Conservation (phyloP, 2,797 vertebrate genomes). For the Falco concolor region DNA sequence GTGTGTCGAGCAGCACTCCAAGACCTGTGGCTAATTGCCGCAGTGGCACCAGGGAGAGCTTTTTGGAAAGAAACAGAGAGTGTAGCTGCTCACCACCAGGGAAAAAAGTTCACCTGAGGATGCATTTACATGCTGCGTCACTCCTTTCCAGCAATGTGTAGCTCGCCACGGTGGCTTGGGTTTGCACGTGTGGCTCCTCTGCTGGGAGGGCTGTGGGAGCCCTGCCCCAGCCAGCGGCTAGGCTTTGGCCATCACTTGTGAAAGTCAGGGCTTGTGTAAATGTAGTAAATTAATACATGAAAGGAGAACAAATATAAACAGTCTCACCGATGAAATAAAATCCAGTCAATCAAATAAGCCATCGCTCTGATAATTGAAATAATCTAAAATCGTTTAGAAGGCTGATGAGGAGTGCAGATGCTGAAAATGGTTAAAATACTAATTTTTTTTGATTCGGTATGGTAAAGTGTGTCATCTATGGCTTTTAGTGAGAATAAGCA, state of each 20-base stretch:
- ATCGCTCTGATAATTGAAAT: background rate
- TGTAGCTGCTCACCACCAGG: background rate
- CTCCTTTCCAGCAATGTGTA: background rate
- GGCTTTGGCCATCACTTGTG: background rate
- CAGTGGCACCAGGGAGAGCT: background rate
- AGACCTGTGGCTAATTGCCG: rapidly evolving
- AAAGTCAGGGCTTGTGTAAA: background rate
- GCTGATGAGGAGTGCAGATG: background rate
- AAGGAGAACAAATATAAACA: background rate
- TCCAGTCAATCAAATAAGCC: background rate
- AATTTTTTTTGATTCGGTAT: background rate
- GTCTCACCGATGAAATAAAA: background rate
- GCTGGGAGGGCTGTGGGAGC: background rate
- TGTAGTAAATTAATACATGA: background rate
- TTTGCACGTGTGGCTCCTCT: background rate
- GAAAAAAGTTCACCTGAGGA: background rate
- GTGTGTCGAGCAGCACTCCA: background rate
- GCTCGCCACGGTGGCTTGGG: background rate
- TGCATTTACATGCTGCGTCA: background rate
- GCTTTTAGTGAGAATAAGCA: background rate
- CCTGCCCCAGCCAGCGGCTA: background rate
- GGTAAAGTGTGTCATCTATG: background rate
- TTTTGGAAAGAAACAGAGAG: background rate
- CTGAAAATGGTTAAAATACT: background rate
- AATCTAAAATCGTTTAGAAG: background rate